These are phyloP conservation scores for Polydrusus pterygomalis DNA, from an alignment of 2,888 invertebrate species.

Conservation along the genomic window DNA sequence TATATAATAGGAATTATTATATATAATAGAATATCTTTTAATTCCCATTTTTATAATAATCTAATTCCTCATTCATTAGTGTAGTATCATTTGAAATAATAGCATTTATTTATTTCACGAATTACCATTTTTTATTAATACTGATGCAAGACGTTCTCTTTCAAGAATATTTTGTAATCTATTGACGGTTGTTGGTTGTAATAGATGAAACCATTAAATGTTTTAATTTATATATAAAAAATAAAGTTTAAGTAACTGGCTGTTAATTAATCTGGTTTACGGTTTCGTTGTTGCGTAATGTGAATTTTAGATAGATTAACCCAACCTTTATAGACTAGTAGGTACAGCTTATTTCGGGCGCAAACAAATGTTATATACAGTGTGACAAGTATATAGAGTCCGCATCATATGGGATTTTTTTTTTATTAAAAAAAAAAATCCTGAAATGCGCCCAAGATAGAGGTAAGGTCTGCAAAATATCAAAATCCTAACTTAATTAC, in stretches of 20 bases:
- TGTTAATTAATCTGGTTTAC: slow-evolving; percentile 3
- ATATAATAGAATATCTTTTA: not conserved
- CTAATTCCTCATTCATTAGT: slow-evolving; percentile 1
- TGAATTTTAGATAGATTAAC: not conserved
- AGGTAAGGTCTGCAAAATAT: too few relatives aligned
- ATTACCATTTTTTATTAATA: slow-evolving; percentile 6
- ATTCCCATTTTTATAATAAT: not conserved
- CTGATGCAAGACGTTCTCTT: slow-evolving; percentile 25
- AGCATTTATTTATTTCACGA: not conserved
- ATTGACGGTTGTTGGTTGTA: not conserved
- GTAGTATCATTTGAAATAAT: not conserved
- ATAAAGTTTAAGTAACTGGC: slow-evolving; percentile 7
- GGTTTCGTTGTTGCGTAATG: slow-evolving; percentile 3
- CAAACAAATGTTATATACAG: too few relatives aligned
- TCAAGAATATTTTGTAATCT: slow-evolving; percentile 17
- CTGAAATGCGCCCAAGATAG: too few relatives aligned
- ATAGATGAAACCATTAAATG: slow-evolving; percentile 30
- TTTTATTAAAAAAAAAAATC: too few relatives aligned
- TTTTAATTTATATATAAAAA: not conserved
- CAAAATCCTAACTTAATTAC: too few relatives aligned
- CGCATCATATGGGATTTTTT: too few relatives aligned
- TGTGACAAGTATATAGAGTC: too few relatives aligned
- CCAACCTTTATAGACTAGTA: too few relatives aligned
- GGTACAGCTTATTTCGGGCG: too few relatives aligned
- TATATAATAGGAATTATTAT: too few relatives aligned